Evolutionary conservation across 2,797 vertebrate species (phyloP).

Genomic region (Poeciliopsis presidionis): DNA sequence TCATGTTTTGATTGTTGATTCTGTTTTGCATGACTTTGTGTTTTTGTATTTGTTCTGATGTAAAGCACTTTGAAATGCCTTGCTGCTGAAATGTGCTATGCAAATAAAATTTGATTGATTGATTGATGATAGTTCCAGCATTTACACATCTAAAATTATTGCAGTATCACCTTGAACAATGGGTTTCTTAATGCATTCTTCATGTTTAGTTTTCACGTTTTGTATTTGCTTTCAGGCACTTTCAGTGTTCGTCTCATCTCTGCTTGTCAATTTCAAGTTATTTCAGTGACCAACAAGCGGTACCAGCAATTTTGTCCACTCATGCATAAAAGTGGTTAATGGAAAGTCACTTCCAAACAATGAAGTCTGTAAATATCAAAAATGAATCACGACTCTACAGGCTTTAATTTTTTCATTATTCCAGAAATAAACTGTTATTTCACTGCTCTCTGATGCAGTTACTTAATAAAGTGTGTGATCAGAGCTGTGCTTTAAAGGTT

Average conservation of each 20-base stretch:
- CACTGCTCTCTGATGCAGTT: neutral
- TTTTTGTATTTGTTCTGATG: too few relatives aligned
- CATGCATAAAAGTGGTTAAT: neutral
- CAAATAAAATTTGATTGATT: too few relatives aligned
- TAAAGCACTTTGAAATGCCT: too few relatives aligned
- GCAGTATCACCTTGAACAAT: neutral
- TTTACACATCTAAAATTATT: neutral
- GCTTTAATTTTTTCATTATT: neutral
- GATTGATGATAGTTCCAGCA: neutral
- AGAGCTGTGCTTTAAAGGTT: slow-evolving; percentile 7
- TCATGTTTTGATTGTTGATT: too few relatives aligned
- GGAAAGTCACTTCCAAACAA: slow-evolving; percentile 2
- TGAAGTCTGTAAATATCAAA: neutral
- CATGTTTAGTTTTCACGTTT: neutral
- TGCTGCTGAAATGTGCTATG: too few relatives aligned
- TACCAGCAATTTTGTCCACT: neutral
- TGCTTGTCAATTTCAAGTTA: neutral
- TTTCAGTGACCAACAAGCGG: neutral
- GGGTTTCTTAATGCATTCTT: neutral
- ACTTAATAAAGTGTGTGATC: slow-evolving; percentile 12
- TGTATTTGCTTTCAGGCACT: neutral
- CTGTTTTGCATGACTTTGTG: too few relatives aligned
- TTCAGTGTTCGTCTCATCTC: neutral
- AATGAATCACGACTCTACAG: slow-evolving; percentile 4
- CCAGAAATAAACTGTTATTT: slow-evolving; percentile 21